These are phyloP conservation scores for Zosterops hypoxanthus DNA, from an alignment of 2,113 vertebrate genomes.

Conservation along the genomic window DNA sequence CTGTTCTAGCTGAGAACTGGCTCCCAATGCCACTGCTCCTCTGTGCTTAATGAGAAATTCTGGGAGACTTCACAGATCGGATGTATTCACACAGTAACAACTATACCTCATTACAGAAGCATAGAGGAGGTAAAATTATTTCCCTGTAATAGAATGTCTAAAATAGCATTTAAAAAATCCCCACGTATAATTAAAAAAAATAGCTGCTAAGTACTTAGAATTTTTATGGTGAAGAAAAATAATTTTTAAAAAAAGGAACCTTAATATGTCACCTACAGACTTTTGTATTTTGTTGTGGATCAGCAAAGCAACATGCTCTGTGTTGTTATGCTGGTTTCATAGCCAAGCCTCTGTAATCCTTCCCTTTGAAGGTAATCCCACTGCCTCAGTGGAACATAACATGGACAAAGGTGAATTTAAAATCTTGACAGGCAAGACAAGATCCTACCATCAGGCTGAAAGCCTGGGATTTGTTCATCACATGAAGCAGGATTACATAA, in stretches of 20 bases:
- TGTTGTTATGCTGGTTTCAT: not conserved
- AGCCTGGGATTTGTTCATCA: not conserved
- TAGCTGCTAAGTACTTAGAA: not conserved
- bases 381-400: not conserved
- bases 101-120: fast-evolving
- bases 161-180: not conserved
- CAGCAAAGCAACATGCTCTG: not conserved
- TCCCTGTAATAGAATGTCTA: not conserved
- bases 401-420: not conserved
- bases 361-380: not conserved
- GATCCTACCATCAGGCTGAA: not conserved
- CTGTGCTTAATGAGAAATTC: not conserved
- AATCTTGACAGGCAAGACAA: not conserved
- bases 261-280: not conserved
- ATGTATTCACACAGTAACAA: not conserved
- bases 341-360: not conserved
- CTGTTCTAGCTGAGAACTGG: not conserved
- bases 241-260: not conserved
- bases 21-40: not conserved
- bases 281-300: not conserved
- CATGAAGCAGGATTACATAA: not conserved
- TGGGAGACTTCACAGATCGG: not conserved
- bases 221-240: not conserved
- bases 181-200: not conserved
- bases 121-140: not conserved